Conservation (phyloP, 2,888 invertebrate species). For the Coenonympha arcania region DNA sequence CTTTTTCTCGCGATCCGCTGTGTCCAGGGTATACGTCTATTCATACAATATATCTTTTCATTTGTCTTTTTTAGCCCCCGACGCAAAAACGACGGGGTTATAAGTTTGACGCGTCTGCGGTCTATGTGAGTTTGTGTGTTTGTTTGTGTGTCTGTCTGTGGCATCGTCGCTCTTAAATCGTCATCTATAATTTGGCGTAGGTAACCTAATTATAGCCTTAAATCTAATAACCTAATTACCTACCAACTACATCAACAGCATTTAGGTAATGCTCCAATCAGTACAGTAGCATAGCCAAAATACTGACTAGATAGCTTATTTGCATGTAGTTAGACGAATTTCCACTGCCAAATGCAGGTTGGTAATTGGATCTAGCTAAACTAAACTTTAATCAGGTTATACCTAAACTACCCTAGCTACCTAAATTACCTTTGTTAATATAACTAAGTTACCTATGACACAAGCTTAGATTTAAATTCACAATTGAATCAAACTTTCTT, state of each 20-base stretch:
- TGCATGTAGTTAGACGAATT: constrained; percentile 11
- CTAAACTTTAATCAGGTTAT: constrained; percentile 2
- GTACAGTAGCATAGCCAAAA: background rate
- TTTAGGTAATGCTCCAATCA: background rate
- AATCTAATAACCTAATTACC: no score
- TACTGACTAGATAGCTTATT: constrained; percentile 9
- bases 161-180: no score
- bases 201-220: background rate
- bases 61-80: no score
- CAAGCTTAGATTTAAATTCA: background rate
- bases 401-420: no score
- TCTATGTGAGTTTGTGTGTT: no score
- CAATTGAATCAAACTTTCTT: background rate
- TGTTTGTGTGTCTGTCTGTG: no score
- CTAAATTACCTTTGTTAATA: constrained; percentile 6
- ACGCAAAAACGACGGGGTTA: no score
- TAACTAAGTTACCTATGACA: background rate
- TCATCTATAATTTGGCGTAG: no score
- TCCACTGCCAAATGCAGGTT: constrained; percentile 7
- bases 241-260: background rate
- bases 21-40: no score
- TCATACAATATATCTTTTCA: no score
- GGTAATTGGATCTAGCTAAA: constrained; percentile 4
- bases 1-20: no score
- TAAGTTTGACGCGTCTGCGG: no score